Conservation (phyloP, 2,113 vertebrate species). For the Scomber scombrus region DNA sequence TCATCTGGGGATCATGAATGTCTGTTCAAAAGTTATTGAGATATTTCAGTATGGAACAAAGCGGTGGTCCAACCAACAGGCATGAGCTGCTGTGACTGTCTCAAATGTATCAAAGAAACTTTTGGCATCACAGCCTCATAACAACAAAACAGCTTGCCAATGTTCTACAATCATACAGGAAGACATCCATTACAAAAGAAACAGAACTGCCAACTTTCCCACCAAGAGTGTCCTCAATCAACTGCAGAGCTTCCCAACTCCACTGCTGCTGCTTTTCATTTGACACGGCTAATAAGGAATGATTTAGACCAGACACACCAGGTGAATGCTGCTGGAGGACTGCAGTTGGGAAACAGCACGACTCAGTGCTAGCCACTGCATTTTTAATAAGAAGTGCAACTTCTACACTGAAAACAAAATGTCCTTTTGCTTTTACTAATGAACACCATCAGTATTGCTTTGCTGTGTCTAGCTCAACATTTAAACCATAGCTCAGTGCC, state of each 20-base stretch:
- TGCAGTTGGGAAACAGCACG: constrained; percentile 9
- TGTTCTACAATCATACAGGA: background rate
- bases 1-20: too few relatives aligned
- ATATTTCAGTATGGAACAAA: background rate
- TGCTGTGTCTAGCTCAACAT: background rate
- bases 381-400: background rate
- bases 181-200: constrained; percentile 29
- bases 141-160: background rate
- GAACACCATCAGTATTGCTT: background rate
- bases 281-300: constrained; percentile 37
- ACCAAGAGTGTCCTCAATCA: background rate
- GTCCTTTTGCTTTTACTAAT: background rate
- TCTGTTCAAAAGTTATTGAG: background rate
- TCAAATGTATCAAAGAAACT: background rate
- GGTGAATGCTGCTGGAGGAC: constrained; percentile 12
- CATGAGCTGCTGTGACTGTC: background rate
- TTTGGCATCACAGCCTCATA: constrained; percentile 24
- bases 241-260: constrained; percentile 18
- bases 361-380: background rate
- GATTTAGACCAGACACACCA: constrained; percentile 33
- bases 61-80: background rate
- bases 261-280: constrained; percentile 30
- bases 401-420: background rate
- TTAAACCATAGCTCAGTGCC: background rate
- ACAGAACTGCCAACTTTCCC: constrained; percentile 23